A percentile compares a stretch with the other conserved stretches of the same genome.
phyloP scores from a whole-genome alignment of 2,113 vertebrate genomes.

The Pomatorhinus ruficollis region DNA sequence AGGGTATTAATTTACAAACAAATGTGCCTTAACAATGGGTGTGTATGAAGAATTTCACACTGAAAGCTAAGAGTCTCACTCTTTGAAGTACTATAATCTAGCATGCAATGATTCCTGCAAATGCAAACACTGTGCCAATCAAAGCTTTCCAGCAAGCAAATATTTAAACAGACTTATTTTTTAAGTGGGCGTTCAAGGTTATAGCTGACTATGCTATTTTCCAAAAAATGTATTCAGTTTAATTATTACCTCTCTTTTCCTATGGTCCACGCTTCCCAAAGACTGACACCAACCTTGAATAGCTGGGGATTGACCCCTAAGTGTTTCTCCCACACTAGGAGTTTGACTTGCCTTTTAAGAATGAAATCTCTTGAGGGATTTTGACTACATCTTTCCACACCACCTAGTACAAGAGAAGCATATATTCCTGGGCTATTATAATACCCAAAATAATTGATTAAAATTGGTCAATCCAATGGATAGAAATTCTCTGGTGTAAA shows the following conservation, averaged over 20 bases:
- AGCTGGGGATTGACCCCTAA: neutral
- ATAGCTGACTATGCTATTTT: neutral
- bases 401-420: neutral
- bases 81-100: conserved; percentile 6
- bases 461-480: neutral
- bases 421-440: neutral
- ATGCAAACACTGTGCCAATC: neutral
- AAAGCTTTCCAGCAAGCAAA: neutral
- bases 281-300: neutral
- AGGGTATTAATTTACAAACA: neutral
- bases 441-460: neutral
- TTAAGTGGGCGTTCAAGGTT: neutral
- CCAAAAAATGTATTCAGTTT: neutral
- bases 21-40: neutral
- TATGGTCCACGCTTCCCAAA: neutral
- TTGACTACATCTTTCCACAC: neutral
- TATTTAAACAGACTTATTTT: neutral
- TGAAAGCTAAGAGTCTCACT: neutral
- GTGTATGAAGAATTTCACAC: neutral
- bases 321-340: neutral
- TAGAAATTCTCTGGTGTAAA: neutral
- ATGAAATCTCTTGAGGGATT: neutral
- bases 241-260: neutral
- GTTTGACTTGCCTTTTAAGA: neutral
- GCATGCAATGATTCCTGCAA: neutral